These are phyloP conservation scores for Heterocephalus glaber DNA, from an alignment of 2,113 vertebrate genomes.

Conservation along the genomic window DNA sequence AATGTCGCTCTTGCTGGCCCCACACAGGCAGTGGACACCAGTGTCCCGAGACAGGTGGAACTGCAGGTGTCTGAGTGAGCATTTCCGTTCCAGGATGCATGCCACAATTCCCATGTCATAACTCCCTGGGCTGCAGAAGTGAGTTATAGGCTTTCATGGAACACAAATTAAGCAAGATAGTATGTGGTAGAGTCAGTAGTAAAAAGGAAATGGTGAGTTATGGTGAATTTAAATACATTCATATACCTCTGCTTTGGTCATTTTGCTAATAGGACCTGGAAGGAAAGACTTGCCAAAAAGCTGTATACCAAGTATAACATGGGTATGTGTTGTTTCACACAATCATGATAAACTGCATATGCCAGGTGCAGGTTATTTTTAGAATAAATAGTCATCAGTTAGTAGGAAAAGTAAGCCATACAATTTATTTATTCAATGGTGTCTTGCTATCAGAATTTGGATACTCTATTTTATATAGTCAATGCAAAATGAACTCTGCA, in stretches of 20 bases:
- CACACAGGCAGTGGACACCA: too few relatives aligned
- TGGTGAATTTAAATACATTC: not conserved
- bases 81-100: too few relatives aligned
- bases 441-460: not conserved
- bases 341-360: not conserved
- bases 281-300: not conserved
- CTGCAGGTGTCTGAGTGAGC: accelerated
- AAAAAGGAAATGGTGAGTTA: not conserved
- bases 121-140: not conserved
- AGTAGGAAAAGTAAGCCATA: not conserved
- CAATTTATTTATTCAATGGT: not conserved
- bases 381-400: not conserved
- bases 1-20: too few relatives aligned
- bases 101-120: too few relatives aligned
- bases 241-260: not conserved
- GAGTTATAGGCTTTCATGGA: not conserved
- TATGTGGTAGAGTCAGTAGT: not conserved
- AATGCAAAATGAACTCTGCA: not conserved
- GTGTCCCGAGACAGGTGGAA: too few relatives aligned
- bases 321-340: not conserved
- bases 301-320: not conserved
- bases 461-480: not conserved
- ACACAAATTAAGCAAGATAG: not conserved
- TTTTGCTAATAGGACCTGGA: not conserved
- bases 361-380: not conserved